Evolutionary conservation across 2,113 vertebrate species (phyloP).

Genomic region (Oncorhynchus kisutch): DNA sequence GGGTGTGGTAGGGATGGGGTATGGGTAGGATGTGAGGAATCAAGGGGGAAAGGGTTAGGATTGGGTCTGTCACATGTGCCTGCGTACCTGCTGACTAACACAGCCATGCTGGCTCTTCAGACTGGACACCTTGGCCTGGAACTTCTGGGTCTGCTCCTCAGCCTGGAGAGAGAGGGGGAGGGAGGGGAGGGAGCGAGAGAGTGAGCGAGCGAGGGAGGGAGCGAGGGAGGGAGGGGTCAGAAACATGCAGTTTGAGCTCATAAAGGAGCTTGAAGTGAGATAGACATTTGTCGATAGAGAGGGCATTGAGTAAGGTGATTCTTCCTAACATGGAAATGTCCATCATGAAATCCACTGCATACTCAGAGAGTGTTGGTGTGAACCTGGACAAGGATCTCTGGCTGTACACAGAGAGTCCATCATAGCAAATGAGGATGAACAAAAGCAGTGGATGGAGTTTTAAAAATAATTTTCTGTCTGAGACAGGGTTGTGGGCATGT

Average conservation of each 20-base stretch:
- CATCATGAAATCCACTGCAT: neutral
- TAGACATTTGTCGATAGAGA: constrained; percentile 2
- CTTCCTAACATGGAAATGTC: neutral
- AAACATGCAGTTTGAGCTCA: neutral
- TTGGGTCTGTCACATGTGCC: no score
- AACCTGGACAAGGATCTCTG: neutral
- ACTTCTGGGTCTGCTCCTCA: constrained; percentile 31
- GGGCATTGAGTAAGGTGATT: constrained; percentile 13
- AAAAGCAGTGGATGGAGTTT: neutral
- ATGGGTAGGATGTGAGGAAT: neutral
- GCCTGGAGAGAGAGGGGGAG: constrained; percentile 33
- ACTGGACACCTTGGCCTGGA: constrained; percentile 39
- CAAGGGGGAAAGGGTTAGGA: no score
- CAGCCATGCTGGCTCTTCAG: constrained; percentile 24
- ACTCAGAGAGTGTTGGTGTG: neutral
- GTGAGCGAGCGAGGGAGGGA: neutral
- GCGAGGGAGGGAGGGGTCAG: no score
- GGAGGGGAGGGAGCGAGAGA: no score
- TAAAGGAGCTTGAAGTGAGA: neutral
- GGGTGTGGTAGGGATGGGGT: neutral
- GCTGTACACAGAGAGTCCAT: neutral
- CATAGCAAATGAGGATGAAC: neutral
- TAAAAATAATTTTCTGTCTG: neutral
- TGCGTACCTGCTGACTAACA: constrained; percentile 52
- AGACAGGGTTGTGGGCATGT: constrained; percentile 17